Conservation (phyloP, 2,888 invertebrate species). For the Melinopterus prodromus region DNA sequence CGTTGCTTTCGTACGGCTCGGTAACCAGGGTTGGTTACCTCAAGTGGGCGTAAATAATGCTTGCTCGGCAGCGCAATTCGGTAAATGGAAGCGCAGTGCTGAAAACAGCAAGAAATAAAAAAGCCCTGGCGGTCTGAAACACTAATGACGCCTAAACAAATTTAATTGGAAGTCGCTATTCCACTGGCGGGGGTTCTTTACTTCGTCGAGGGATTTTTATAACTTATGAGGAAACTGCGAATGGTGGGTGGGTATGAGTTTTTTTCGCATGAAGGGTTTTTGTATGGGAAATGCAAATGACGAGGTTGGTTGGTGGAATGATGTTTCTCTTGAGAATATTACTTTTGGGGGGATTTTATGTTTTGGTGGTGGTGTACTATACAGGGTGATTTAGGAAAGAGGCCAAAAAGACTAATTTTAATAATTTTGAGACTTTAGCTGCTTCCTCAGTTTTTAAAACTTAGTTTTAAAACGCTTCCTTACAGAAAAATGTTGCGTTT, state of each 20-base stretch:
- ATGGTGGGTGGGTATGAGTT: constrained; percentile 12
- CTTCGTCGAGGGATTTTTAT: not conserved
- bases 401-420: no score
- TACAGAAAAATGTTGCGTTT: no score
- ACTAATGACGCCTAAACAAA: constrained; percentile 40
- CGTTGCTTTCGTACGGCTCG: constrained; percentile 44
- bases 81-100: constrained; percentile 21
- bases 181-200: not conserved
- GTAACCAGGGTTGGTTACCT: constrained; percentile 45
- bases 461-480: no score
- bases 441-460: no score
- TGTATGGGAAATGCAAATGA: not conserved
- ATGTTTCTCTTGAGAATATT: no score
- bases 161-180: constrained; percentile 42
- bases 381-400: no score
- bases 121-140: constrained; percentile 33
- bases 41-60: constrained; percentile 45
- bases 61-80: constrained; percentile 12
- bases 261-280: not conserved
- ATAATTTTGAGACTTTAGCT: no score
- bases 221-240: not conserved
- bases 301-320: no score
- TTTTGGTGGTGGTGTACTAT: no score
- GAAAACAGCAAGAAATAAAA: not conserved
- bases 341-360: no score